Evolutionary conservation across 2,113 vertebrate species (phyloP).

Genomic region (Ifrita kowaldi): DNA sequence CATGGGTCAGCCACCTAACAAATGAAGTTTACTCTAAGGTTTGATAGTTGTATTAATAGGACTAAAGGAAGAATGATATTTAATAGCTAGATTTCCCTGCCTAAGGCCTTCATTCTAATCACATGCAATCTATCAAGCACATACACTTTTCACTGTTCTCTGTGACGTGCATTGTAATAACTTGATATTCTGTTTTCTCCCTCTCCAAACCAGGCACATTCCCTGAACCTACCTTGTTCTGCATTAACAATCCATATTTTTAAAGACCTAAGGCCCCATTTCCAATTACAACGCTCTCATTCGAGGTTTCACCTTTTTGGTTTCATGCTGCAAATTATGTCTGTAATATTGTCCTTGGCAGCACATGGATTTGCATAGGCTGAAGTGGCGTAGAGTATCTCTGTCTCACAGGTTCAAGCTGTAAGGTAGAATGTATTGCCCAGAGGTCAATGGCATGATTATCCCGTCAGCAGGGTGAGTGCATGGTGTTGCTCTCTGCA

Average conservation of each 20-base stretch:
- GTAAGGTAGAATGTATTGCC: background rate
- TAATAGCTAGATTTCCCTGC: background rate
- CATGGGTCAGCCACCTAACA: background rate
- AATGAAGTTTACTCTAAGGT: conserved; percentile 32
- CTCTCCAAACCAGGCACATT: background rate
- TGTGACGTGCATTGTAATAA: background rate
- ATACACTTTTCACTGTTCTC: conserved; percentile 8
- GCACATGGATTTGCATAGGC: background rate
- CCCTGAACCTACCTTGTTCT: background rate
- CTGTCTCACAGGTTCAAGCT: background rate
- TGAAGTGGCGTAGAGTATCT: background rate
- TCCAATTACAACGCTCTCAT: conserved; percentile 12
- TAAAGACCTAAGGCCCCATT: background rate
- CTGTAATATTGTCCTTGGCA: background rate
- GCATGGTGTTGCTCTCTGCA: background rate
- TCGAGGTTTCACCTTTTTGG: background rate
- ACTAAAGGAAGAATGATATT: background rate
- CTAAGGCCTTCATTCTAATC: background rate
- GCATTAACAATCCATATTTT: background rate
- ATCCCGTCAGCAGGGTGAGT: background rate
- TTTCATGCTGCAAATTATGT: background rate
- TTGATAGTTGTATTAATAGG: conserved; percentile 5
- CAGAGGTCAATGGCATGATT: background rate
- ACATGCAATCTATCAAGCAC: background rate
- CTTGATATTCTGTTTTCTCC: background rate